Evolutionary conservation across 2,113 vertebrate genomes (phyloP).

Genomic region (Xiphias gladius): DNA sequence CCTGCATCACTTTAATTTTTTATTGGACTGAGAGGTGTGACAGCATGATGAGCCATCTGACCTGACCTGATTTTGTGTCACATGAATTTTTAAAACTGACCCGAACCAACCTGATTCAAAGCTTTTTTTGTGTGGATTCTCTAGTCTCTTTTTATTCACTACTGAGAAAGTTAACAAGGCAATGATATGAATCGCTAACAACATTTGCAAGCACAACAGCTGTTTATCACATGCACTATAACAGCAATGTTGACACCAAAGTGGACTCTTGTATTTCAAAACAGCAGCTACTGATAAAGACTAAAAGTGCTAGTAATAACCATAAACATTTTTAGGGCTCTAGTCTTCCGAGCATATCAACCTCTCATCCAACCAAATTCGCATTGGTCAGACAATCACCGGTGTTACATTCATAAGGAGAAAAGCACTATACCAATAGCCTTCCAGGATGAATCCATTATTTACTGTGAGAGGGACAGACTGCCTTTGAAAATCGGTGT

Average conservation of each 20-base stretch:
- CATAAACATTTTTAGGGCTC: too few relatives aligned
- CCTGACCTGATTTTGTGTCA: constrained; percentile 7
- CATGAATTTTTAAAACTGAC: constrained; percentile 23
- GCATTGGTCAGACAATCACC: too few relatives aligned
- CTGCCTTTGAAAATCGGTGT: too few relatives aligned
- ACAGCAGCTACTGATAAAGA: background rate
- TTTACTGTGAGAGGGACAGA: too few relatives aligned
- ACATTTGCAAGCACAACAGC: background rate
- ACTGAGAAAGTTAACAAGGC: background rate
- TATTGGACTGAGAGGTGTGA: background rate
- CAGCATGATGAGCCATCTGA: constrained; percentile 3
- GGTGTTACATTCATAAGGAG: too few relatives aligned
- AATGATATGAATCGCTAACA: background rate
- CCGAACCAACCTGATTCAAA: background rate
- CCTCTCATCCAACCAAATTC: too few relatives aligned
- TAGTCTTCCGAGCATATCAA: too few relatives aligned
- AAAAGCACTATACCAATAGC: too few relatives aligned
- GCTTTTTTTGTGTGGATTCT: background rate
- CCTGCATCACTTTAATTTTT: background rate
- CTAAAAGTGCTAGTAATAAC: background rate
- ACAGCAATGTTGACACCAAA: background rate
- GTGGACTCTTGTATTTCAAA: background rate
- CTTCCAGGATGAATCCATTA: too few relatives aligned
- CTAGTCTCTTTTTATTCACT: background rate
- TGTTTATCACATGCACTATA: background rate